Evolutionary conservation across 2,113 vertebrate genomes (phyloP).

Genomic region (Pionites leucogaster): DNA sequence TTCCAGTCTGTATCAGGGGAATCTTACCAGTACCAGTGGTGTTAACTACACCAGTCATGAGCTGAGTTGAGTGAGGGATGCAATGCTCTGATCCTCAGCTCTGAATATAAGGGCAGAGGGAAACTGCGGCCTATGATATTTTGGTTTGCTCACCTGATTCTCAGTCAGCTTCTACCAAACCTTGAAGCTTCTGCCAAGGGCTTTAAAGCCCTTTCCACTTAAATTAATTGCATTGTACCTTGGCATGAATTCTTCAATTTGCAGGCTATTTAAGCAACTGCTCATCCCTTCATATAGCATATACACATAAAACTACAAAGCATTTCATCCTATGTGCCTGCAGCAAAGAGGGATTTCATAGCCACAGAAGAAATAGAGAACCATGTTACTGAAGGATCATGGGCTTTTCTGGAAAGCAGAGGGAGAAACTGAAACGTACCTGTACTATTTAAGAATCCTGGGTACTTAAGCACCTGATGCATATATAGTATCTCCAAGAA

Average conservation of each 20-base stretch:
- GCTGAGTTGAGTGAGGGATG: not conserved
- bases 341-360: not conserved
- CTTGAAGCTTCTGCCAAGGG: not conserved
- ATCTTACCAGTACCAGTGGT: slow-evolving; percentile 3
- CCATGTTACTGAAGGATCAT: not conserved
- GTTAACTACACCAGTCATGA: not conserved
- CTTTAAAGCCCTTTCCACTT: not conserved
- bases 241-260: not conserved
- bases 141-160: not conserved
- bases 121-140: not conserved
- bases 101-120: not conserved
- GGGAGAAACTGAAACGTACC: not conserved
- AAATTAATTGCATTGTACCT: not conserved
- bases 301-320: not conserved
- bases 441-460: not conserved
- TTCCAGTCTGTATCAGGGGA: not conserved
- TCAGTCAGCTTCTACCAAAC: not conserved
- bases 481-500: fast-evolving
- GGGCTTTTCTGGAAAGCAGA: not conserved
- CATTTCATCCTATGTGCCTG: not conserved
- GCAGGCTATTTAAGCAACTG: not conserved
- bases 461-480: not conserved
- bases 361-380: not conserved
- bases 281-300: not conserved
- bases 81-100: not conserved